Conservation (phyloP, 2,888 invertebrate genomes). For the Choreutis nemorana region DNA sequence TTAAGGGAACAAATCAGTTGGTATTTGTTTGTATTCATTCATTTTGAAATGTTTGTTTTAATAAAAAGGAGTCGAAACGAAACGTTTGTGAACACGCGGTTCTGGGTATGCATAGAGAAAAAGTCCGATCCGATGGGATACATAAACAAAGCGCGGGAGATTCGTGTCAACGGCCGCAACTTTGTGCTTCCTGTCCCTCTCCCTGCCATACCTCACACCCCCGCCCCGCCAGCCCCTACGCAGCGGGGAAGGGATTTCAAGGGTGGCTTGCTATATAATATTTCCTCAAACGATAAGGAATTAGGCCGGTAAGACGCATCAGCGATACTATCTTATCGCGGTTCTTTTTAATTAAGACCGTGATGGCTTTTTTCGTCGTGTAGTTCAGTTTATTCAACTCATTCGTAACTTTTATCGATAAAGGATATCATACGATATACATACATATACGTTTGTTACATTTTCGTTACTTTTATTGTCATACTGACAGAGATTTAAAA, state of each 20-base stretch:
- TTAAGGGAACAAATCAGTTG: no score
- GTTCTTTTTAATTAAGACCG: conserved; percentile 27
- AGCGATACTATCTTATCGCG: conserved; percentile 40
- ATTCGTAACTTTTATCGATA: no score
- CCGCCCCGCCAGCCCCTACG: conserved; percentile 21
- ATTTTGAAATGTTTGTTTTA: no score
- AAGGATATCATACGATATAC: no score
- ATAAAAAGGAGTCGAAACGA: conserved; percentile 41
- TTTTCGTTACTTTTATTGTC: no score
- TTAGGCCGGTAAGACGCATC: conserved; percentile 44
- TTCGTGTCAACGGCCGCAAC: conserved; percentile 60
- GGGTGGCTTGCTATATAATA: conserved; percentile 43
- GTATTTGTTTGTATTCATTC: no score
- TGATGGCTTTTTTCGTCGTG: no score
- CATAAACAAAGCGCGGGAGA: conserved; percentile 52
- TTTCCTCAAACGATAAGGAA: conserved; percentile 44
- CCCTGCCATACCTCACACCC: conserved; percentile 4
- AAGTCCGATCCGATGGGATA: conserved; percentile 50
- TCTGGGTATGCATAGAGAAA: conserved; percentile 28
- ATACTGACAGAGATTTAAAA: no score
- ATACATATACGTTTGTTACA: no score
- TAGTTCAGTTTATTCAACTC: no score
- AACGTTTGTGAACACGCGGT: conserved; percentile 29
- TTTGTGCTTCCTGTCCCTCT: conserved; percentile 24
- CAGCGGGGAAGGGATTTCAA: conserved; percentile 46